Base-by-base conservation (phyloP, 1,140 invertebrate genomes). In the Pentalonia nigronervosa region DNA sequence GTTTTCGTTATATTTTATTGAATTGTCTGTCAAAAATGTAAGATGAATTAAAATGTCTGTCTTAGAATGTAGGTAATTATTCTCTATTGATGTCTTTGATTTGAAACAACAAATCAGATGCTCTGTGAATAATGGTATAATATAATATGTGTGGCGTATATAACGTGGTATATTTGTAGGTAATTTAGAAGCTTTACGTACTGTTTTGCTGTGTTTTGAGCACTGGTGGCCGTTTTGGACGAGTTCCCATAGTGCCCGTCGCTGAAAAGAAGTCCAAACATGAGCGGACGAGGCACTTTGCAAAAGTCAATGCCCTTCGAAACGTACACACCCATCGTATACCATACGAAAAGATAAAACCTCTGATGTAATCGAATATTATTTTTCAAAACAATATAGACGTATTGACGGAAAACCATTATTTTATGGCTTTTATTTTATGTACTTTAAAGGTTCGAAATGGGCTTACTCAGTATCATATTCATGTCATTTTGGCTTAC, bases 161-260 rank as follows among this genome's bases (percentile, higher is more conserved):
- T 41, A 2, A 41, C 4, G 41, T 41, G 41, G n/a, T n/a, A n/a
- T n/a, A n/a, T 48, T 8, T 14, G 8, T 60, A 60, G 25, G 56
- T 60, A 60, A 34, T 76, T 7, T 76, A 76, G 60, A 17, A 0
- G 4, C 6, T 76, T 17, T 4, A 67, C 17, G 60, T 17, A 67
- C 14, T 11, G 41, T 67, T n/a, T 76, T 3, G 14, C 14, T n/a
- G 17, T 76, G 30, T n/a, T 76, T 76, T 76, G 8, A 30, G 60
- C 14, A n/a, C n/a, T 4, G 41, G 30, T n/a, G n/a, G 60, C 17
- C 17, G n/a, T 76, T n/a, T n/a, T 76, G n/a, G 4, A 4, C 21
- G 30, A 76, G 86, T 87, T 87, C 47, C 86, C 86, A 87, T 87
- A 87, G 86, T 50, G 14, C 45, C 86, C 86, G 48, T 30, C 8